Evolutionary conservation across 2,888 invertebrate species (phyloP), one percentile per base, ranked within the genome.

Genomic region (Pheosia gnoma): DNA sequence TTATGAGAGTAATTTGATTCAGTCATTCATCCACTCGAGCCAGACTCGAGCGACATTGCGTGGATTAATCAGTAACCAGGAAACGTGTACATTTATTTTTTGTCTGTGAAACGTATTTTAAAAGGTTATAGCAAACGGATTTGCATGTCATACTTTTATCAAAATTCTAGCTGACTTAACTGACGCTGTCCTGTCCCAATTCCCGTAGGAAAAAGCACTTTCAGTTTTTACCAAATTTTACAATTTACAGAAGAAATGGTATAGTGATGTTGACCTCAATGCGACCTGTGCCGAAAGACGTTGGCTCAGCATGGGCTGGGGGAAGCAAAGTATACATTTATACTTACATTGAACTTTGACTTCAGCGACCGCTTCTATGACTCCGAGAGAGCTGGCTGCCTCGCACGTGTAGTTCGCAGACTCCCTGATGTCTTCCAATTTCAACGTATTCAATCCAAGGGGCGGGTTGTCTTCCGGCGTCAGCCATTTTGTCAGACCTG

Each of bases 361-460:
- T 80, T 96, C 95, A 10, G 98, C 96, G 0, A 96, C 95, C 4
- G 97, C 95, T 83, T 98, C 98, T 68, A 99, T 98, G 80, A 97
- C 96, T 56, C 98, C 99, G 61, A 99, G 95, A 13, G 98, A 98
- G 81, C 98, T 98, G 60, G 98, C 97, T 0, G 99, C 99, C 67
- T 98, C 97, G 87, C 99, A 99, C 0, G 99, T 99, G 93, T 98
- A 99, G 93, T 99, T 99, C 37, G 97, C 98, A 0, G 98, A 98
- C 84, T 98, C 97, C 77, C 97, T 95, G 71, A 99, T 97, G 83
- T 98, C 96, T 59, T 95, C 96, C 71, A 99, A 90, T 78, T 96
- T 95, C 54, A 99, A 94, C 11, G 98, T 96, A 89, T 99, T 99
- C 65, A 96, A 96, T 39, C 98, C 97, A 57, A 98, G 95, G 0